Evolutionary conservation across 2,888 invertebrate genomes (phyloP).

Genomic region (Trissolcus brochymenae): DNA sequence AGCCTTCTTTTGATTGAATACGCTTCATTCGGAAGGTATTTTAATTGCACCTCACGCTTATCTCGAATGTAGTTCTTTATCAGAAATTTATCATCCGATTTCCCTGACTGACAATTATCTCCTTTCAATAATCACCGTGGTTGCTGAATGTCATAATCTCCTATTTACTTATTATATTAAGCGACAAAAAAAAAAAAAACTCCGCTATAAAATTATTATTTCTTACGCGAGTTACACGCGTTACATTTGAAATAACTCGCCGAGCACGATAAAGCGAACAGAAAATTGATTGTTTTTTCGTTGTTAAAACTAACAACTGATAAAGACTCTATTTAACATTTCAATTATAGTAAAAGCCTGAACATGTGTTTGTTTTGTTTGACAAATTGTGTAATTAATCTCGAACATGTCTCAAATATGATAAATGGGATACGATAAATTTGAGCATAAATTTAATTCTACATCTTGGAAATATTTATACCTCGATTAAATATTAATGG

Average conservation of each 20-base stretch:
- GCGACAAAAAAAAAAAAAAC: constrained; percentile 9
- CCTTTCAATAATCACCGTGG: constrained; percentile 63
- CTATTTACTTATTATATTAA: constrained; percentile 58
- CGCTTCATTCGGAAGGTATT: constrained; percentile 70
- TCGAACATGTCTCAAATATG: too few species aligned
- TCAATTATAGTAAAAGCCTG: constrained; percentile 1
- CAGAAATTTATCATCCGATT: constrained; percentile 69
- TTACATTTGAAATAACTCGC: constrained; percentile 10
- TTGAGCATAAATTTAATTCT: too few species aligned
- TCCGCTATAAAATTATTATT: constrained; percentile 5
- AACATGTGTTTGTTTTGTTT: neutral
- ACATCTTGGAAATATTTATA: too few species aligned
- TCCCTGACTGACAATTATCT: constrained; percentile 67
- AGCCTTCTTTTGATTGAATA: constrained; percentile 63
- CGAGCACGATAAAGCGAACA: constrained; percentile 4
- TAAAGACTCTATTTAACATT: constrained; percentile 3
- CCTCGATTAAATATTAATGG: too few species aligned
- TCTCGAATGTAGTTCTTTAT: constrained; percentile 72
- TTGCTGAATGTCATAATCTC: constrained; percentile 63
- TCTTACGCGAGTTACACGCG: constrained; percentile 8
- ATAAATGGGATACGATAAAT: neutral
- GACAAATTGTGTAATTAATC: too few species aligned
- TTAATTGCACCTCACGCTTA: constrained; percentile 72
- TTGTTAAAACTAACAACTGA: neutral
- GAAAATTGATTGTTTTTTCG: neutral